phyloP scores from a whole-genome alignment of 1,140 invertebrate species.

The Procambarus virginalis region DNA sequence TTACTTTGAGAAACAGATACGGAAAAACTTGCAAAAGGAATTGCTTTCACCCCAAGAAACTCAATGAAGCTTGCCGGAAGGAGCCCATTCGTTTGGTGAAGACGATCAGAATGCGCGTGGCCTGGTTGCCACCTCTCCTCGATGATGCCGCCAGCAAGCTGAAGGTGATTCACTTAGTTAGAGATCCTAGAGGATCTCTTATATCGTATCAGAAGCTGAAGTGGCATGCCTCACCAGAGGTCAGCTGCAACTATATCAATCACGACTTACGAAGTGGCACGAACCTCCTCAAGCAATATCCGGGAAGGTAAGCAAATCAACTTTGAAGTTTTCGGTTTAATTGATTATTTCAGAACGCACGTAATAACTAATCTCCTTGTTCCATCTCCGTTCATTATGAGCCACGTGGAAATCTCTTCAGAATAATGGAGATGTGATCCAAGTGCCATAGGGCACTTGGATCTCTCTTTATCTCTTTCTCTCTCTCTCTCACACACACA shows the following conservation, averaged over 20 bases:
- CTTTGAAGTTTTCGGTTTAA: too few relatives aligned
- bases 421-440: too few relatives aligned
- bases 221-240: not conserved
- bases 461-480: too few relatives aligned
- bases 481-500: too few relatives aligned
- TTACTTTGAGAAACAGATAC: not conserved
- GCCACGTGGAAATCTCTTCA: too few relatives aligned
- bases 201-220: not conserved
- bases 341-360: too few relatives aligned
- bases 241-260: not conserved
- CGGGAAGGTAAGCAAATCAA: not conserved
- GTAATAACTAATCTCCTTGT: too few relatives aligned
- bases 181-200: slow-evolving; percentile 29
- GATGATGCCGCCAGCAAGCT: not conserved
- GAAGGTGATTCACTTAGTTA: slow-evolving; percentile 26
- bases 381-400: too few relatives aligned
- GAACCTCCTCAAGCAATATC: not conserved
- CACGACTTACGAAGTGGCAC: slow-evolving; percentile 2
- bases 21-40: not conserved
- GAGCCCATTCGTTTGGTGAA: slow-evolving; percentile 26
- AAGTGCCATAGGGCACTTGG: too few relatives aligned
- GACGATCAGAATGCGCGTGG: slow-evolving; percentile 16
- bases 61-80: not conserved
- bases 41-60: not conserved
- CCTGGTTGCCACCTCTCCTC: not conserved